Conservation (phyloP, 92 coral and sea anemone genomes). For the Hydrozoanthus gracilis region DNA sequence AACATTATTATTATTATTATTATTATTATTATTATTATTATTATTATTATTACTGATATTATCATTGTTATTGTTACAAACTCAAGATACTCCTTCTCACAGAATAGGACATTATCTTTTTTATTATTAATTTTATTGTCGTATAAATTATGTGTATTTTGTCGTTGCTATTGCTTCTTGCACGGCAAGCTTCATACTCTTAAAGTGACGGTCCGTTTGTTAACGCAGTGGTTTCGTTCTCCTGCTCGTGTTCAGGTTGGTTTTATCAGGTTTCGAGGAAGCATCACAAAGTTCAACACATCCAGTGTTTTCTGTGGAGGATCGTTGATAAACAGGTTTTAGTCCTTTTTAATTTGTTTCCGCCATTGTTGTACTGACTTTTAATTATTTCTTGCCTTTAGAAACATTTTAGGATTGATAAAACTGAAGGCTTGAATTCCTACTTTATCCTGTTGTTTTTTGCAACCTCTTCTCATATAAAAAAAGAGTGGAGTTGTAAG, state of each 20-base stretch:
- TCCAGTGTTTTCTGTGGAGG: conserved; percentile 60
- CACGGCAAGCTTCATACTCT: neutral
- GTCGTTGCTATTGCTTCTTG: too few species aligned
- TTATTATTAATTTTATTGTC: too few species aligned
- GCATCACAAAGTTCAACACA: conserved; percentile 15
- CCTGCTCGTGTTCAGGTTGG: neutral
- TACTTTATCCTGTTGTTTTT: too few species aligned
- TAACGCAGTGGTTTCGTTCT: neutral
- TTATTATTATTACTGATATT: too few species aligned
- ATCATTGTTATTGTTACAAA: too few species aligned
- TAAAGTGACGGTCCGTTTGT: neutral
- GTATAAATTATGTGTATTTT: neutral
- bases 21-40: too few species aligned
- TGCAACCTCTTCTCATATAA: too few species aligned
- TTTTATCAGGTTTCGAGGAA: neutral
- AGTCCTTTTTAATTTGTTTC: neutral
- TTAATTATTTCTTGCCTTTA: neutral
- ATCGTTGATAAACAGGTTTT: conserved; percentile 43
- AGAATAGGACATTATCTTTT: too few species aligned
- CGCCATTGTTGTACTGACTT: neutral
- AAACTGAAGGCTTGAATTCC: neutral
- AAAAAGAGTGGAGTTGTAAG: too few species aligned
- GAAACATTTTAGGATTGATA: too few species aligned
- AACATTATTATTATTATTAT: too few species aligned
- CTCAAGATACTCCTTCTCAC: too few species aligned